phyloP scores from a whole-genome alignment of 1,140 invertebrate genomes.

The Lucilia sericata region DNA sequence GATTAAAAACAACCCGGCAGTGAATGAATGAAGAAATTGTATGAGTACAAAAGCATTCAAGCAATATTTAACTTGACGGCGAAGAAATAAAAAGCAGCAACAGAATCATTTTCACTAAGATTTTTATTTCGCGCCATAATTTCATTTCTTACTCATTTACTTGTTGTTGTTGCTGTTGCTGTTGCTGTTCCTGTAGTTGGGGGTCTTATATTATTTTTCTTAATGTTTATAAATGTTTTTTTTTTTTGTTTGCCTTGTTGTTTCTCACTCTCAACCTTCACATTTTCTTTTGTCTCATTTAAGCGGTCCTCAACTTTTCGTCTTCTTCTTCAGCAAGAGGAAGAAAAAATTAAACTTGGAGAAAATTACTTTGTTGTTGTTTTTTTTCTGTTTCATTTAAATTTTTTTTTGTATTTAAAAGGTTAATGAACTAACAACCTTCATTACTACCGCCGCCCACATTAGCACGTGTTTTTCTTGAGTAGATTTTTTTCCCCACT shows the following conservation, averaged over 20 bases:
- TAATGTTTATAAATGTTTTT: background rate
- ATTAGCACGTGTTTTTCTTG: conserved; percentile 19
- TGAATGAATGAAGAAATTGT: conserved; percentile 8
- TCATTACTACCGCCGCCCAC: background rate
- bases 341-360: background rate
- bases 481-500: background rate
- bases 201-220: conserved; percentile 21
- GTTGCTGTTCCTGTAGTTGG: background rate
- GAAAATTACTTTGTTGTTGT: background rate
- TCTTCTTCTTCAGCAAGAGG: background rate
- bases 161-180: too few relatives aligned
- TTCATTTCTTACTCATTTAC: conserved; percentile 14
- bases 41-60: background rate
- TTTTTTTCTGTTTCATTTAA: background rate
- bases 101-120: background rate
- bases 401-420: background rate
- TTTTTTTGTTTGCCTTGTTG: background rate
- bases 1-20: conserved; percentile 36
- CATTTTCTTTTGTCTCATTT: conserved; percentile 24
- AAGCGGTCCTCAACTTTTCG: background rate
- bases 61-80: too few relatives aligned
- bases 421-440: background rate
- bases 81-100: background rate
- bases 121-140: conserved; percentile 35
- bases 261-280: background rate